Evolutionary conservation across 2,888 invertebrate species (phyloP).

Genomic region (Neocrepidodera transversa): DNA sequence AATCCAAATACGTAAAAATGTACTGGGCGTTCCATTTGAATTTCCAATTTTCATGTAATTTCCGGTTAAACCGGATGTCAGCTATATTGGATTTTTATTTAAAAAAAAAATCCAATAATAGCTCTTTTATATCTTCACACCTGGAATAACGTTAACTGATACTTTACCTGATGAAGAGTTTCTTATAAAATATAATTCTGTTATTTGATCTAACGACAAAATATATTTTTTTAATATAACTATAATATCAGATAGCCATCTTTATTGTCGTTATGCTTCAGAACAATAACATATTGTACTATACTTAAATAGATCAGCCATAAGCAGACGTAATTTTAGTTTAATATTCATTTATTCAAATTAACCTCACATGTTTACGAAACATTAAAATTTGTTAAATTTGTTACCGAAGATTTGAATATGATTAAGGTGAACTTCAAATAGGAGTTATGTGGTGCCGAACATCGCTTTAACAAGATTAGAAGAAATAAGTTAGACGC

Average conservation of each 20-base stretch:
- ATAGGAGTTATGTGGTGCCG: not conserved
- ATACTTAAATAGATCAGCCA: slow-evolving; percentile 2
- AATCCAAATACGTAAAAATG: too few species aligned
- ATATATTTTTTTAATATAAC: too few species aligned
- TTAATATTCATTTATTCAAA: slow-evolving; percentile 13
- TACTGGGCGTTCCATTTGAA: too few species aligned
- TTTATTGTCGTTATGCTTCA: not conserved
- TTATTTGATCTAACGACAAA: too few species aligned
- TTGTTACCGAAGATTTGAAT: slow-evolving; percentile 4
- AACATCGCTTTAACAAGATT: not conserved
- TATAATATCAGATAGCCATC: not conserved
- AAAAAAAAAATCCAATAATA: too few species aligned
- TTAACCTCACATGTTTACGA: slow-evolving; percentile 11
- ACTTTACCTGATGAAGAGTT: too few species aligned
- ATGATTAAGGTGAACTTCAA: not conserved
- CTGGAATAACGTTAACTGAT: too few species aligned
- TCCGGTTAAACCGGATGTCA: too few species aligned
- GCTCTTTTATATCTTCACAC: too few species aligned
- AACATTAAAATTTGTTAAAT: slow-evolving; percentile 10
- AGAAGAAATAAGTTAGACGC: not conserved
- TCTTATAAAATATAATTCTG: too few species aligned
- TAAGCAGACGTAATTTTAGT: not conserved
- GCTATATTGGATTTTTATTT: too few species aligned
- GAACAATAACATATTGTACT: not conserved
- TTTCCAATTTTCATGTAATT: too few species aligned